Evolutionary conservation across 2,113 vertebrate genomes (phyloP).

Genomic region (Saccopteryx leptura): DNA sequence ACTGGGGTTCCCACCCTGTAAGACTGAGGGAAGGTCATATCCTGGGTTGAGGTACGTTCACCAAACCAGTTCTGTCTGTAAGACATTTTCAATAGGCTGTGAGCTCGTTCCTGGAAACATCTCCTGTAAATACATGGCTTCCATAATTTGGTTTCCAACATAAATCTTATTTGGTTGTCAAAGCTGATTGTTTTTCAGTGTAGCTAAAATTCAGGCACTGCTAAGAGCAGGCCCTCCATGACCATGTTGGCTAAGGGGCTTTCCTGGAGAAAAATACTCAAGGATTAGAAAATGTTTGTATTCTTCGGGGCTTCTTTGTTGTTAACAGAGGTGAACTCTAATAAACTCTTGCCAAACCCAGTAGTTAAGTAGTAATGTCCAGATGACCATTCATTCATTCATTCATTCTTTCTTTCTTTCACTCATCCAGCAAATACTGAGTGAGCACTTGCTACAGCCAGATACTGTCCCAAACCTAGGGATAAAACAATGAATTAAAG

Average conservation of each 20-base stretch:
- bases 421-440: not conserved
- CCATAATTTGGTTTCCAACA: not conserved
- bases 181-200: not conserved
- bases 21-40: not conserved
- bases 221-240: not conserved
- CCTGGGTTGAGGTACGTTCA: not conserved
- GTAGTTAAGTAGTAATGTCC: not conserved
- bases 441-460: not conserved
- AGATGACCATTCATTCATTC: not conserved
- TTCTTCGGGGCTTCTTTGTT: not conserved
- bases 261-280: not conserved
- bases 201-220: not conserved
- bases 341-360: not conserved
- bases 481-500: not conserved
- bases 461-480: not conserved
- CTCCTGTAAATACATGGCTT: not conserved
- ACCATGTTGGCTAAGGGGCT: not conserved
- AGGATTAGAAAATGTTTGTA: not conserved
- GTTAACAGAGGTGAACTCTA: not conserved
- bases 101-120: not conserved
- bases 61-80: not conserved
- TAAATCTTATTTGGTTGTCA: not conserved
- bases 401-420: not conserved
- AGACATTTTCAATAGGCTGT: not conserved
- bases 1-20: not conserved